Evolutionary conservation across 2,888 invertebrate species (phyloP), one percentile per base, ranked within the genome.

Genomic region (Parnassius glacialis): DNA sequence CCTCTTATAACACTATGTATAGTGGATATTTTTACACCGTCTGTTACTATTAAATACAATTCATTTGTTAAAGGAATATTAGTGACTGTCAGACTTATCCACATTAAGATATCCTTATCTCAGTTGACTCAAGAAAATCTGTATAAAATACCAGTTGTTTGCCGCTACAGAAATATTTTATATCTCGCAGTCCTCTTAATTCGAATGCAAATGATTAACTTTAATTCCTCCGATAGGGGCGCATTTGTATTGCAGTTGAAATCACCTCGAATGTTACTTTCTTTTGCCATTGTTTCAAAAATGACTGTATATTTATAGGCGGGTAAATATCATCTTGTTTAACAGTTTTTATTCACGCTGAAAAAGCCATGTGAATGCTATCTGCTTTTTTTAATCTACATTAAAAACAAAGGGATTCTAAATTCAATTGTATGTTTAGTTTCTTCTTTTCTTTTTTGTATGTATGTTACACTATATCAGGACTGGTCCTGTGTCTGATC

Each of bases 71-170:
- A 34, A 34, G 7, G 5, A 5, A 5, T 34, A 34, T 34, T 34
- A 34, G 34, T 34, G 7, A 34, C 7, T 7, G 34, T 2, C 10
- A 2, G 62, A 42, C 67, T 41, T 68, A 66, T 76, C 75, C 72
- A 68, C 45, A 25, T 1, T 52, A 67, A 7, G 47, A 56, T 54
- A 52, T 42, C 60, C 54, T 5, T 11, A 34, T 52, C 34, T 53
- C 58, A 13, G 52, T 41, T 57, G 47, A 51, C 58, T 51, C 52
- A 59, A 64, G 62, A 25, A 62, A 58, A 74, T 76, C 81, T 75
- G 85, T 81, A 85, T 84, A 87, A 85, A 84, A 85, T 84, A 83
- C 76, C 80, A 84, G 85, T 85, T 84, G 83, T 78, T 74, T 72
- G 72, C 71, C 72, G 72, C 74, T 73, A 74, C 65, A 67, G 74